Percentiles rank a stretch among this genome's conserved stretches.
Evolutionary conservation across 2,797 vertebrate species (phyloP).

Genomic region (Sebastolobus alascanus): DNA sequence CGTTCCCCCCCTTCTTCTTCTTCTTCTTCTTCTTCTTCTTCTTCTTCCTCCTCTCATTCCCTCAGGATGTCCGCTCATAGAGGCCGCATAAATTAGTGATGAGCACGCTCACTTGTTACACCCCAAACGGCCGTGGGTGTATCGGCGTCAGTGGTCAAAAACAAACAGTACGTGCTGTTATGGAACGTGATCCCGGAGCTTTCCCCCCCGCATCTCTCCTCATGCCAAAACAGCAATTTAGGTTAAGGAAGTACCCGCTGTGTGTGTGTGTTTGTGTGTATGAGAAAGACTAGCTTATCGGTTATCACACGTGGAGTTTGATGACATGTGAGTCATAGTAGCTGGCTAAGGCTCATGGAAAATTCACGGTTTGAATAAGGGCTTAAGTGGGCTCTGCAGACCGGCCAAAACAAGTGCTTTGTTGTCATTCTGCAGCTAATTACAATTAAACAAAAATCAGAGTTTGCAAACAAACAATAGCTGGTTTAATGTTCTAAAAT

Average conservation of each 20-base stretch:
- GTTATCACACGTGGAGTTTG: conserved; percentile 67
- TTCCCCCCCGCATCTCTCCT: conserved; percentile 28
- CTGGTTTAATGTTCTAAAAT: background rate
- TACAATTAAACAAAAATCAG: conserved; percentile 30
- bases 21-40: too few relatives aligned
- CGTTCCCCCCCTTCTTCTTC: conserved; percentile 12
- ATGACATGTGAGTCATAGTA: conserved; percentile 68
- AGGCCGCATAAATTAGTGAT: conserved; percentile 81
- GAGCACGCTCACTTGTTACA: conserved; percentile 73
- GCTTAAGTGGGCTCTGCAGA: conserved; percentile 56
- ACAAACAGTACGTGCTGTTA: conserved; percentile 55
- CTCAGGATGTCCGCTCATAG: conserved; percentile 75
- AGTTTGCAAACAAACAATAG: conserved; percentile 23
- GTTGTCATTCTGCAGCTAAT: conserved; percentile 61
- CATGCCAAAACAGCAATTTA: conserved; percentile 65
- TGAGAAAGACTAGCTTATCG: conserved; percentile 54
- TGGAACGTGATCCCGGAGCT: conserved; percentile 48
- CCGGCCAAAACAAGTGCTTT: conserved; percentile 53
- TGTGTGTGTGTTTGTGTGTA: conserved; percentile 13
- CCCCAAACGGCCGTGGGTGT: conserved; percentile 24
- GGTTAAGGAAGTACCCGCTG: conserved; percentile 46
- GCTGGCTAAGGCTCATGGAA: conserved; percentile 67
- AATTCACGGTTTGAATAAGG: conserved; percentile 65
- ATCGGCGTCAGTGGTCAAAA: conserved; percentile 45
- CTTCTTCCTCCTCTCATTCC: conserved; percentile 62